A percentile compares a stretch with the other conserved stretches of the same genome.
Conservation (phyloP, 2,113 vertebrate genomes). For the Chlorocebus sabaeus region DNA sequence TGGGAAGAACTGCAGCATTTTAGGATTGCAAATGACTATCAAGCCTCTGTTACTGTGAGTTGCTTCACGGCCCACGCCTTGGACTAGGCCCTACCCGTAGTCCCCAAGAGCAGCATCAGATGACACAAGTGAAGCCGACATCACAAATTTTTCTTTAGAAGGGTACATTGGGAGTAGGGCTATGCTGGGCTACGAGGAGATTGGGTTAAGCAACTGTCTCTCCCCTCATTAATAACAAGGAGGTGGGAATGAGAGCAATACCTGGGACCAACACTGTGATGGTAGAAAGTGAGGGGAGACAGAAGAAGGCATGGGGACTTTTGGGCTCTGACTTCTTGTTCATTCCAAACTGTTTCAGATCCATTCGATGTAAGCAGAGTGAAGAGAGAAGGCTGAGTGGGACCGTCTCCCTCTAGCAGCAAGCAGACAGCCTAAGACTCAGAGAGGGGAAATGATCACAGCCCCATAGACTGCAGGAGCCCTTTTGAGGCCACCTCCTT, state of each 20-base stretch:
- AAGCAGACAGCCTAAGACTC: neutral
- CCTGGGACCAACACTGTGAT: neutral
- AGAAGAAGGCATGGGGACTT: neutral
- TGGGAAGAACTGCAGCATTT: neutral
- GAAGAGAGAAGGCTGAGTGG: neutral
- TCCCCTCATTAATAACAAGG: neutral
- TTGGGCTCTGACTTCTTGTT: neutral
- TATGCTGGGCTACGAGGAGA: neutral
- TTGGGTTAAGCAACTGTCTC: neutral
- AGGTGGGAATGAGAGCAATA: neutral
- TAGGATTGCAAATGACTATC: neutral
- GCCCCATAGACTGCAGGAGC: neutral
- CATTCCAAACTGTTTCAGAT: neutral
- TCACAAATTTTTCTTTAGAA: neutral
- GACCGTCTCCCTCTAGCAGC: neutral
- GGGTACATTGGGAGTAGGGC: neutral
- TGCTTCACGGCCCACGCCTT: neutral
- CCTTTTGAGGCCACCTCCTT: neutral
- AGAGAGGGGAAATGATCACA: slow-evolving; percentile 8
- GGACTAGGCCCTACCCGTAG: neutral
- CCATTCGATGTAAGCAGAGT: neutral
- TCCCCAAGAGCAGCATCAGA: neutral
- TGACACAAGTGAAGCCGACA: neutral
- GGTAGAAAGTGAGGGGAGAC: neutral
- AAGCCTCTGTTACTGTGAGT: neutral